Conservation (phyloP, 2,797 vertebrate species). For the Philypnodon macrostomus region DNA sequence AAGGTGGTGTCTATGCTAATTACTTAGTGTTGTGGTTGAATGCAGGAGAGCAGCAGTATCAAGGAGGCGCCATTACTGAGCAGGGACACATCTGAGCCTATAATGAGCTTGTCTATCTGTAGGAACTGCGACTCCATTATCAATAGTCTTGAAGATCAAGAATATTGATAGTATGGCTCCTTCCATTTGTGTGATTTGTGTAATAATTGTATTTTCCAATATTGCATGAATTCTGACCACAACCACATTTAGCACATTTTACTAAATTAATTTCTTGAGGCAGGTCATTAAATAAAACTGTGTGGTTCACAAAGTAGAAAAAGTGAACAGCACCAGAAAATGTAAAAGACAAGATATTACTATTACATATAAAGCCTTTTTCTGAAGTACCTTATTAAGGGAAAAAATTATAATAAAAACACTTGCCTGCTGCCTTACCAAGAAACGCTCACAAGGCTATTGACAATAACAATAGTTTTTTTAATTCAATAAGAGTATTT, state of each 20-base stretch:
- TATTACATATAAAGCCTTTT: too few relatives aligned
- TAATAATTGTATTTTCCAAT: slow-evolving; percentile 33
- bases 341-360: too few relatives aligned
- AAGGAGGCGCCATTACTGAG: slow-evolving; percentile 52
- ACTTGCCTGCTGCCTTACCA: too few relatives aligned
- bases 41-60: slow-evolving; percentile 48
- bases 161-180: slow-evolving; percentile 15
- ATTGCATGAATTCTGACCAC: slow-evolving; percentile 24
- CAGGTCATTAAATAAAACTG: slow-evolving; percentile 23
- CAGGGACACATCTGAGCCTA: slow-evolving; percentile 31
- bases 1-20: slow-evolving; percentile 72
- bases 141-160: slow-evolving; percentile 37
- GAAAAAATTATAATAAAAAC: too few relatives aligned
- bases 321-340: neutral
- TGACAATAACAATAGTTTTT: too few relatives aligned
- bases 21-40: slow-evolving; percentile 59
- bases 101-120: slow-evolving; percentile 42
- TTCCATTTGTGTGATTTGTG: slow-evolving; percentile 32
- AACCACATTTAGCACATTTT: slow-evolving; percentile 26
- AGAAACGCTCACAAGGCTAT: too few relatives aligned
- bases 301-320: slow-evolving; percentile 11
- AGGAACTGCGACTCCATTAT: slow-evolving; percentile 22
- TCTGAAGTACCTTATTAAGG: too few relatives aligned
- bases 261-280: slow-evolving; percentile 32
- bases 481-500: too few relatives aligned